Evolutionary conservation across 1,140 invertebrate species (phyloP), one percentile per base, ranked within the genome.

Genomic region (Phortica variegata): DNA sequence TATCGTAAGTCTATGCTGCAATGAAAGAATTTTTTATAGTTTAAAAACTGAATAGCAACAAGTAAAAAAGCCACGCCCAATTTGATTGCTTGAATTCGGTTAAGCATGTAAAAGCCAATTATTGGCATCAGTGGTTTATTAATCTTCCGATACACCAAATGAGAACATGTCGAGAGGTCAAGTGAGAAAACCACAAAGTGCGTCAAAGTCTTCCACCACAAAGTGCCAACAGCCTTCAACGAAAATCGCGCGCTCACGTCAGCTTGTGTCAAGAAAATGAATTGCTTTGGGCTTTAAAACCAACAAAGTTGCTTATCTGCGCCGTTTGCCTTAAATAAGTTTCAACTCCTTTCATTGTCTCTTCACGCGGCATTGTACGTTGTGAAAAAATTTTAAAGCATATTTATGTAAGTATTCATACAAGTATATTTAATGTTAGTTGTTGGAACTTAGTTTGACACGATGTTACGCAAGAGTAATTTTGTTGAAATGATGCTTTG

Each of bases 1-100:
- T 29, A 29, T 7, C 50, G 54, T 20, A 42, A 55, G 20, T 31
- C 29, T 8, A 31, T 31, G 29, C 12, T 31, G 12, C 7, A 31
- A 31, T 31, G 26, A 29, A 29, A 29, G 26, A 6, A 7, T 12
- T 29, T 12, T 29, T 29, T 29, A 29, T 6, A 29, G 12, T 29
- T 29, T 29, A 29, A 29, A 29, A 29, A 29, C 6, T 7, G 12
- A 29, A 7, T 7, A 29, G 12, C 26, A 29, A 29, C 6, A 29
- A 29, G 6, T 12, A 29, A 29, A 12, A 29, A 12, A 12, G 26
- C 6, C 12, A 29, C 12, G 6, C 12, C 12, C 12, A 29, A 29
- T 29, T 29, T 12, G 12, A 29, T 12, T 29, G 26, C 12, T 7
- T 29, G 6, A 29, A 29, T 6, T 6, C 26, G 26, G 26, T 29